Evolutionary conservation across 2,888 invertebrate species (phyloP), one percentile per base, ranked within the genome.

Genomic region (Apamea crenata): DNA sequence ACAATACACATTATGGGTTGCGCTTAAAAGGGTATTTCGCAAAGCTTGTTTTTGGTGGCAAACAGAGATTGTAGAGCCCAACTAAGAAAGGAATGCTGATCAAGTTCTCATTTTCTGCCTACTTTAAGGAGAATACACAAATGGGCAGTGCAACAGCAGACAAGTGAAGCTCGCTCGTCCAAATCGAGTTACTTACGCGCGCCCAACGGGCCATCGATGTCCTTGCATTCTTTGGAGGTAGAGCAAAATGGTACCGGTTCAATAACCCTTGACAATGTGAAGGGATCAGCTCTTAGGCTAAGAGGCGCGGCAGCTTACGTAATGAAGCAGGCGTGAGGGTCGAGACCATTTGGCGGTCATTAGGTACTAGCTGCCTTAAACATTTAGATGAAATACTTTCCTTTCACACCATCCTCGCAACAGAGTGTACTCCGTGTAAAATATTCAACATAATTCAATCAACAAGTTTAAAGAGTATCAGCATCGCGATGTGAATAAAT

Each of bases 141-240:
- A 82, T 67, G 68, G 67, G 44, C 67, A 74, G 40, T 63, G 56
- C n/a, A 47, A 71, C 50, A 80, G 78, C 59, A 76, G 75, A 72
- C 83, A 85, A 84, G 79, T 86, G 81, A 75, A 82, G 78, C 77
- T 80, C 74, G 81, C 81, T 84, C 73, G 83, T 79, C 85, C 77
- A 61, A 83, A 86, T 77, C 82, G 74, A 86, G 82, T 79, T 71
- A 83, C 80, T 80, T 86, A 76, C 77, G 59, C 87, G 84, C 88
- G 88, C 86, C 88, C 92, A 91, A 88, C 92, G 92, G 91, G 89
- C 92, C 94, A 95, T 95, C 94, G 93, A 87, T 94, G 95, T 95
- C 95, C 95, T 96, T 96, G 96, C 96, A 96, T 96, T 96, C 96
- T 95, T 95, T 91, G 91, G 93, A 93, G 93, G 93, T 93, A 93